Evolutionary conservation across 2,888 invertebrate species (phyloP), one percentile per base, ranked within the genome.

Genomic region (Dryomyza anilis): DNA sequence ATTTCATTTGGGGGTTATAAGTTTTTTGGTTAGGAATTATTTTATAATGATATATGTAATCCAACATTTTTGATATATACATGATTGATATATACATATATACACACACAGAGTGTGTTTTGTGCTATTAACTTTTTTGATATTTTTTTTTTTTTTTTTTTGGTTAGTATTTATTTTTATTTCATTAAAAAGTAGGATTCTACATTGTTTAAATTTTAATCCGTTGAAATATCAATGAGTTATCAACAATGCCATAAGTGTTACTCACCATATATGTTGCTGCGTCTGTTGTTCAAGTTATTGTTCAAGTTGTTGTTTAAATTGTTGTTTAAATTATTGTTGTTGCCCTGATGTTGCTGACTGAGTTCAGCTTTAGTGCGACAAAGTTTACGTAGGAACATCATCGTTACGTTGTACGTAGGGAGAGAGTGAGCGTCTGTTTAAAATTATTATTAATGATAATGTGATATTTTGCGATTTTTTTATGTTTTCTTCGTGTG

Each of bases 361-460:
- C 45, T 63, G 53, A 46, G 60, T 56, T 46, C 64, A 56, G 63
- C 61, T 63, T 68, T 65, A 61, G 64, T 67, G 46, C 70, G 69
- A 64, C 69, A 70, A 48, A 70, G 59, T 66, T 70, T 70, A 59
- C 70, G 65, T 46, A 70, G 67, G 60, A 70, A 68, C 67, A 70
- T 65, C 70, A 68, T 70, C 48, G 50, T 50, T 25, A 7, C 21
- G 14, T 21, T 19, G 16, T n/a, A n/a, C n/a, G 1, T 16, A 16
- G 4, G 25, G 48, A 16, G 8, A 4, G 48, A 14, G 12, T 33
- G 39, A 25, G 50, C 50, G 14, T 39, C n/a, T 29, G 29, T 45
- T 59, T 59, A n/a, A n/a, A n/a, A n/a, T n/a, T n/a, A 48, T 59
- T 48, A 45, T 50, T 50, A 25, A 27, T 50, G 25, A 50, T 50